Conservation (phyloP, 2,113 vertebrate genomes). For the Phaethornis superciliosus region DNA sequence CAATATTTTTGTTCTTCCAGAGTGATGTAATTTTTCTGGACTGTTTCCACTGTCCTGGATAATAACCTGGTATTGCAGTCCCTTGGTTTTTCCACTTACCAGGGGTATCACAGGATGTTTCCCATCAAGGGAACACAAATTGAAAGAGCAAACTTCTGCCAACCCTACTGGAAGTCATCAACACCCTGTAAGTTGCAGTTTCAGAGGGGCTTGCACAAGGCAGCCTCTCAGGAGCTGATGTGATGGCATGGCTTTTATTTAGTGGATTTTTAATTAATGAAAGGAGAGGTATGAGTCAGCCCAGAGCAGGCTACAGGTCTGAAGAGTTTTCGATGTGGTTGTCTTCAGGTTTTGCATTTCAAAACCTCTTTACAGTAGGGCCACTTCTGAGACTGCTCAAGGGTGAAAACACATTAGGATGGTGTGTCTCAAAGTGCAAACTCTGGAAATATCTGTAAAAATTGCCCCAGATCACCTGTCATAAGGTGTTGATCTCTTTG, state of each 20-base stretch:
- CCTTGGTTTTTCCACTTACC: background rate
- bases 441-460: background rate
- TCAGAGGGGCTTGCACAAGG: background rate
- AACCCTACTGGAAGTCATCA: background rate
- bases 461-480: background rate
- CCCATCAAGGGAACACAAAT: background rate
- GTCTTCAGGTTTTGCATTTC: background rate
- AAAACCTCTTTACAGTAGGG: background rate
- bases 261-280: background rate
- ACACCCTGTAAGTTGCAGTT: background rate
- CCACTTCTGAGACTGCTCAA: background rate
- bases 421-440: background rate
- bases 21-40: background rate
- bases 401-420: background rate
- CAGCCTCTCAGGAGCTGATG: background rate
- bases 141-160: background rate
- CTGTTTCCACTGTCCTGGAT: background rate
- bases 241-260: background rate
- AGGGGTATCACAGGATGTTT: accelerated
- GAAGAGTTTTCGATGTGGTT: background rate
- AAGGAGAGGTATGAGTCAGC: background rate
- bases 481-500: background rate
- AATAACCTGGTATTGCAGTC: background rate
- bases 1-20: background rate
- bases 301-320: background rate